phyloP scores from a whole-genome alignment of 1,140 invertebrate species.

The Drosophila bipectinata region DNA sequence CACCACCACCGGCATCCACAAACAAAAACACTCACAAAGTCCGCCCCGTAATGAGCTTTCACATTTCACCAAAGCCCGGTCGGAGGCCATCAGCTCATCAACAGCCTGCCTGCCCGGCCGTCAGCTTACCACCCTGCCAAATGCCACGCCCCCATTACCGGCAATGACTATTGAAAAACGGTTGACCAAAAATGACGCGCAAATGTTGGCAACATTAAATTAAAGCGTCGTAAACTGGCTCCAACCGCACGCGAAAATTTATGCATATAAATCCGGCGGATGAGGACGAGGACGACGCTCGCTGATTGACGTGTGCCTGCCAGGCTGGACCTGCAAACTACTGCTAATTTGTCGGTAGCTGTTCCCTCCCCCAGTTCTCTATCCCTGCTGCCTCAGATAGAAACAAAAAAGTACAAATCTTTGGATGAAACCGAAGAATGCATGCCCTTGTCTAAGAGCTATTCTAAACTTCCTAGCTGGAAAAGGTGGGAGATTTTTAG shows the following conservation, averaged over 20 bases:
- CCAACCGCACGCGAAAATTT: conserved; percentile 73
- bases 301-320: conserved; percentile 66
- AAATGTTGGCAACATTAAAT: conserved; percentile 79
- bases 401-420: conserved; percentile 1
- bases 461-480: too few species aligned
- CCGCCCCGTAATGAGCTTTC: conserved; percentile 49
- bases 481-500: too few species aligned
- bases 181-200: conserved; percentile 75
- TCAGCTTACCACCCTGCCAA: neutral
- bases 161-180: conserved; percentile 68
- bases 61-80: conserved; percentile 24
- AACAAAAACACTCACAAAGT: neutral
- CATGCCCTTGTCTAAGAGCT: neutral
- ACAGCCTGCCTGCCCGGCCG: conserved; percentile 18
- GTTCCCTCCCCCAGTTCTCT: neutral
- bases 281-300: conserved; percentile 43
- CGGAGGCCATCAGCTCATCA: conserved; percentile 32
- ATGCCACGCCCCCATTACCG: conserved; percentile 55
- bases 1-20: neutral
- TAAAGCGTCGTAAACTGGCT: conserved; percentile 68
- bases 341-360: conserved; percentile 66
- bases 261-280: conserved; percentile 73
- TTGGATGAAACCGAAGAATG: neutral
- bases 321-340: conserved; percentile 54
- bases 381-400: conserved; percentile 8